Evolutionary conservation across 2,888 invertebrate species (phyloP), one percentile per base, ranked within the genome.

Genomic region (Nineta flava): DNA sequence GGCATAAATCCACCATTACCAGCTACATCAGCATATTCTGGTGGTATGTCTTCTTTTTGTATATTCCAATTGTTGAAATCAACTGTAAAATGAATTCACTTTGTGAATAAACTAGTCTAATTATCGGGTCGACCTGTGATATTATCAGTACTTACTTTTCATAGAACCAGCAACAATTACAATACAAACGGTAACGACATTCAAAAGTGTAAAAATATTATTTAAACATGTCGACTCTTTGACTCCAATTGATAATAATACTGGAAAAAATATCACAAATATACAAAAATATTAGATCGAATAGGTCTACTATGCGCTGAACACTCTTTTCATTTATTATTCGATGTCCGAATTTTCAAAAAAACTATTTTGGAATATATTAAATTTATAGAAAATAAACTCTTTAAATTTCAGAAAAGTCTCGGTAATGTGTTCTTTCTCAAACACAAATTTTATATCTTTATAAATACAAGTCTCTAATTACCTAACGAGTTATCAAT

Each of bases 1-100:
- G 96, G 96, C 69, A 88, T 75, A 65, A 95, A 96, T 0, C 96
- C 96, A 1, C 95, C 96, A 0, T 66, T 69, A 0, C 94, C 94
- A 26, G 26, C 26, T 26, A 7, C 26, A 26, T 26, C 26, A 7
- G 26, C 26, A 0, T 76, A 79, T 5, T 53, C 50, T 0, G 64
- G 57, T 0, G 75, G 76, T 13, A 87, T 77, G 47, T 77, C 72
- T 31, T 74, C 71, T 2, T 71, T 59, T 0, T 76, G 63, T 17
- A 93, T 79, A 5, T 67, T 69, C 94, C 94, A 95, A 67, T 95
- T 93, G 2, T 73, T 67, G 0, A 77, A 67, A 59, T 90, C 74
- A 49, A 86, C 87, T 88, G 60, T 1, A 65, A 62, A 51, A 50
- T 15, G 35, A 43, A 16, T 41, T 43, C 34, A 32, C 34, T 2